Evolutionary conservation across 1,140 invertebrate genomes (phyloP).

Genomic region (Sipha flava): DNA sequence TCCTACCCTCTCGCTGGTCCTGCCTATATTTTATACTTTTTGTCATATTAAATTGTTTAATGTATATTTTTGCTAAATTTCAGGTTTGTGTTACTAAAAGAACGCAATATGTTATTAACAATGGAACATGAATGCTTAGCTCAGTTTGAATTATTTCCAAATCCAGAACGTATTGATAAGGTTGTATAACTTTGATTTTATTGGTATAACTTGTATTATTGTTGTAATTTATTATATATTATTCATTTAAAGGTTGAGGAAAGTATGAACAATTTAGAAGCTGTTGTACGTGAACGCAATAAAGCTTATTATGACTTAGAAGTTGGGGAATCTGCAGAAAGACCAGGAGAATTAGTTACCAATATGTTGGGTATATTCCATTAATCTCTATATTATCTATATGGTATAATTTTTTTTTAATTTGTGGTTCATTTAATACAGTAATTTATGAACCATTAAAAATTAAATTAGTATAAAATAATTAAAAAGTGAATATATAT

Average conservation of each 20-base stretch:
- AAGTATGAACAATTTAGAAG: constrained; percentile 91
- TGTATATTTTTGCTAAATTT: neutral
- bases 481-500: too few relatives aligned
- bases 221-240: constrained; percentile 10
- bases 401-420: too few relatives aligned
- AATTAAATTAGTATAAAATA: too few relatives aligned
- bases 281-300: constrained; percentile 86
- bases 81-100: constrained; percentile 88
- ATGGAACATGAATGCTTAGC: constrained; percentile 80
- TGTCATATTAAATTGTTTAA: too few relatives aligned
- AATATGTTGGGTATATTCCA: constrained; percentile 52
- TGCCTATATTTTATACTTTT: too few relatives aligned
- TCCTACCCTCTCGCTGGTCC: too few relatives aligned
- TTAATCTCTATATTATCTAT: neutral
- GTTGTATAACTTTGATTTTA: constrained; percentile 47
- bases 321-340: constrained; percentile 75
- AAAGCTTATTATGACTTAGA: constrained; percentile 82
- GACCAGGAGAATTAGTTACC: constrained; percentile 51
- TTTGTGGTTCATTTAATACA: too few relatives aligned
- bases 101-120: constrained; percentile 92
- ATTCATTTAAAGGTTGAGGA: constrained; percentile 56
- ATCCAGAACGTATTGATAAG: constrained; percentile 91
- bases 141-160: constrained; percentile 70
- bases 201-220: neutral
- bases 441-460: too few relatives aligned